Conservation (phyloP, 2,113 vertebrate species). For the Apodemus speciosus region DNA sequence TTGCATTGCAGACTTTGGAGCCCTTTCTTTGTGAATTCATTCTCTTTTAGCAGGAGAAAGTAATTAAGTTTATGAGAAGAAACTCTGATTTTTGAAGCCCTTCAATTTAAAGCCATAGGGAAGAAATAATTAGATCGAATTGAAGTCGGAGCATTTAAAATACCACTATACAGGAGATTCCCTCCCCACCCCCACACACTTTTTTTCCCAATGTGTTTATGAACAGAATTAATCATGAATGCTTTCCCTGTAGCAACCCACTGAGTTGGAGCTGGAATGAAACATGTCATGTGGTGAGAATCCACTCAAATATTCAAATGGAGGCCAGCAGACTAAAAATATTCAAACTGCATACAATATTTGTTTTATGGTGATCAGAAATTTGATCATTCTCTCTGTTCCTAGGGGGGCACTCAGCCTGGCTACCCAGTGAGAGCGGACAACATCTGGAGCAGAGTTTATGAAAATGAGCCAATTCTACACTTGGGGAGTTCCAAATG, state of each 20-base stretch:
- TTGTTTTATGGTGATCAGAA: conserved; percentile 41
- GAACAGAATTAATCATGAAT: conserved; percentile 71
- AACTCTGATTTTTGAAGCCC: conserved; percentile 53
- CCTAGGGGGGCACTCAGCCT: background rate
- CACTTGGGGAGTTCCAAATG: conserved; percentile 8
- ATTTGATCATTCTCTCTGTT: background rate
- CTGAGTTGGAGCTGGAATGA: conserved; percentile 52
- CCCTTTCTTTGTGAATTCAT: background rate
- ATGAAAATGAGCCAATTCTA: conserved; percentile 36
- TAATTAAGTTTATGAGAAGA: conserved; percentile 62
- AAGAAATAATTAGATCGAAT: conserved; percentile 72
- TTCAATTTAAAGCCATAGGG: conserved; percentile 64
- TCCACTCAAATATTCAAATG: conserved; percentile 57
- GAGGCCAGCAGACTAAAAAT: conserved; percentile 53
- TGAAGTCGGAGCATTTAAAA: conserved; percentile 65
- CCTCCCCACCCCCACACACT: background rate
- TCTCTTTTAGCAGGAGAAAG: conserved; percentile 7
- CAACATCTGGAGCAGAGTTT: background rate
- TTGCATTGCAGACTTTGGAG: background rate
- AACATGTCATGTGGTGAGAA: conserved; percentile 59
- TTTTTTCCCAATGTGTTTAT: conserved; percentile 39
- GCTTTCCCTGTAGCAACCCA: conserved; percentile 57
- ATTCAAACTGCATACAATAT: conserved; percentile 18
- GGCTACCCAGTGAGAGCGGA: conserved; percentile 1
- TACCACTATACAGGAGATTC: conserved; percentile 5